Evolutionary conservation across 1,140 invertebrate genomes (phyloP), one percentile per base, ranked within the genome.

Genomic region (Ridgeia piscesae): DNA sequence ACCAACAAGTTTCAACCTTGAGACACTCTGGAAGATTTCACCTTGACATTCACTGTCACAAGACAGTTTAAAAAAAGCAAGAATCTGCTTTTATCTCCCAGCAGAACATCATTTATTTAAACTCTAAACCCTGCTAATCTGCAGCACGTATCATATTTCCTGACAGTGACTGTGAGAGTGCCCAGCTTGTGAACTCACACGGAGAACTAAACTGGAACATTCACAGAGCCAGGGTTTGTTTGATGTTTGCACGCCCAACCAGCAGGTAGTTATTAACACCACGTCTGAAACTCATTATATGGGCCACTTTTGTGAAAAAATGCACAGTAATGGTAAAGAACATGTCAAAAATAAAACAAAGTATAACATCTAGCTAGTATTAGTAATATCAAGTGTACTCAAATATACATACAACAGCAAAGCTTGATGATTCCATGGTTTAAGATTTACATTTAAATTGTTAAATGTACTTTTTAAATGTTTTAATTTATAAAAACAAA

Each of bases 91-190:
- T 77, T 27, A 77, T 77, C 58, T 77, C 58, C 6, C 58, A 77
- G 58, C 58, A 77, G 58, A 77, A 77, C 58, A 77, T 77, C 58
- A 77, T 77, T 77, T 77, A 77, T 77, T 77, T 77, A 77, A 77
- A 77, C 17, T 77, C 58, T 77, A 77, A 77, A 77, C 58, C 27
- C 58, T 2, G 17, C 27, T 77, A 77, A 77, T 77, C 58, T 77
- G 17, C 58, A 77, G 58, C 58, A 42, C 11, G 58, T 77, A 31
- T 77, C 58, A 77, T 77, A 21, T 77, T 77, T 27, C 42, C 58
- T 27, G 58, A 0, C 58, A 77, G 58, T 77, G 58, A 27, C 58
- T 27, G 58, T 0, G 17, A 77, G 8, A 77, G 2, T 21, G 17
- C 58, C 2, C 58, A 77, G 58, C 58, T 14, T 77, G 58, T 77